phyloP scores from a whole-genome alignment of 2,113 vertebrate genomes.

The Mobula hypostoma region DNA sequence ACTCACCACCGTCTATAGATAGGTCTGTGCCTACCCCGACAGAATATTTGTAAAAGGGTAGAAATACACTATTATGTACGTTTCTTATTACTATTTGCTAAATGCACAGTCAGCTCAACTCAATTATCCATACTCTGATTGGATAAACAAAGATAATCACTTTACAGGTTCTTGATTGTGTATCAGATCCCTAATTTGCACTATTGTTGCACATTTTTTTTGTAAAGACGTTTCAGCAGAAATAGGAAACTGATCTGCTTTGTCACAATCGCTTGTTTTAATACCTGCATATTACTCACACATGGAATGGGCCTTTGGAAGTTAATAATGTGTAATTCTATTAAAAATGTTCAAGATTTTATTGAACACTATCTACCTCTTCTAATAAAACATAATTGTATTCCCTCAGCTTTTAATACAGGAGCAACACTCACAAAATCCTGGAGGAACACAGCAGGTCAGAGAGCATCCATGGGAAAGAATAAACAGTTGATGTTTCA shows the following conservation, averaged over 20 bases:
- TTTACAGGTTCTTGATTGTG: background rate
- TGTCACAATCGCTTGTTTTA: background rate
- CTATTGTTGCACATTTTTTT: background rate
- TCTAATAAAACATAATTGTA: background rate
- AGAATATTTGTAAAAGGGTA: background rate
- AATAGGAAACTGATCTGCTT: background rate
- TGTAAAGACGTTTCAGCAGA: background rate
- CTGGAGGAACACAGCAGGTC: no score
- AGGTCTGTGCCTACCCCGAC: background rate
- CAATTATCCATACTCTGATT: background rate
- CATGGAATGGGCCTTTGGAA: no score
- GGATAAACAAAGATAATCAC: background rate
- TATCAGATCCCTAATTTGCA: background rate
- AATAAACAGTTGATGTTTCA: no score
- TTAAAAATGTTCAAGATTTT: background rate
- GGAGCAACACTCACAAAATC: no score
- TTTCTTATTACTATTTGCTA: background rate
- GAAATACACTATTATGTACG: background rate
- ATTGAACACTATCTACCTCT: conserved; percentile 26
- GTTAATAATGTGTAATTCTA: no score
- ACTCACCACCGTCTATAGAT: background rate
- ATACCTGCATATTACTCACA: background rate
- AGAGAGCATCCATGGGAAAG: no score
- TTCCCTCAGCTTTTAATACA: background rate
- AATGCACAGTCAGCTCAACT: background rate